Evolutionary conservation across 2,888 invertebrate genomes (phyloP), one percentile per base, ranked within the genome.

Genomic region (Agonopterix arenella): DNA sequence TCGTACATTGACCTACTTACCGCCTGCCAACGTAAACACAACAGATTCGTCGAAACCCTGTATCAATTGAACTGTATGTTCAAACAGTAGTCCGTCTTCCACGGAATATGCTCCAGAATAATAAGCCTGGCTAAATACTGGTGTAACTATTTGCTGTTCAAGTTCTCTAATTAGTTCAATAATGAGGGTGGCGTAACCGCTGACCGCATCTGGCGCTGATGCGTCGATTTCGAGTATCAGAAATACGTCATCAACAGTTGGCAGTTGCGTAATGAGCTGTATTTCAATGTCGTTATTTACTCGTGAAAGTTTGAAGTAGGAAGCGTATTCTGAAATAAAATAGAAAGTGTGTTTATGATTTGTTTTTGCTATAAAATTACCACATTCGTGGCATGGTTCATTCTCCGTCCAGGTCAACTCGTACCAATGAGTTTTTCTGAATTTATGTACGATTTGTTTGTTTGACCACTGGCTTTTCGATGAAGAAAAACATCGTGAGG

Each of bases 11-110:
- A 44, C 46, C 46, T 47, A 61, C 63, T 61, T 58, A 70, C 72
- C 68, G 42, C 68, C 68, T 38, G 56, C 59, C n/a, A 70, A 61
- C 40, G 52, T 49, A 58, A 70, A 70, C 18, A 53, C 44, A 50
- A 71, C 61, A 40, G 57, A 55, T 49, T 66, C 61, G 53, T 70
- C 63, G 53, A 55, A 66, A 11, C 66, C 68, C 53, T 68, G 61
- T 40, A 54, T 54, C 44, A 73, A 52, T 42, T 55, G 56, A n/a
- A 70, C 66, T 11, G 56, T 51, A 18, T 63, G 50, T 13, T 57
- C 57, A 49, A 71, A 70, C 45, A 48, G 38, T 49, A 70, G 60
- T 52, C 59, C 65, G 8, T 41, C 52, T 55, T 60, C 53, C 38
- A 52, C 48, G 8, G 67, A 61, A 52, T 66, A 70, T 48, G 59